Conservation (phyloP, 2,888 invertebrate genomes). For the Scelioninae gen. 1 region DNA sequence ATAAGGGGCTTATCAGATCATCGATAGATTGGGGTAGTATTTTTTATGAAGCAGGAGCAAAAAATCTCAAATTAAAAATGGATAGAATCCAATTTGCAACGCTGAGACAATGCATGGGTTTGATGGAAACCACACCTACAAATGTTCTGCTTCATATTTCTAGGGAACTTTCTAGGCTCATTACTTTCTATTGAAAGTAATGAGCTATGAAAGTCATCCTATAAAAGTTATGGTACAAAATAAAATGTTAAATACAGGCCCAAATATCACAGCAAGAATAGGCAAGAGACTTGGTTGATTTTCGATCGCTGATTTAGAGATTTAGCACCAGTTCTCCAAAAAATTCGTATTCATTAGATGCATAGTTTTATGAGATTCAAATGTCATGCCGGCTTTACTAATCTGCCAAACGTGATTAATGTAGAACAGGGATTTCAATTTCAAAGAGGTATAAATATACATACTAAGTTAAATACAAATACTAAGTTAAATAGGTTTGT, state of each 20-base stretch:
- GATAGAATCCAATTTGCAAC: not conserved
- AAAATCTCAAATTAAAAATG: not conserved
- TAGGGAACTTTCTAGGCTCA: not conserved
- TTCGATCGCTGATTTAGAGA: too few relatives aligned
- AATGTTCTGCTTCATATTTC: constrained; percentile 19
- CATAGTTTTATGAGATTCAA: too few relatives aligned
- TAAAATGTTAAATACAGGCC: too few relatives aligned
- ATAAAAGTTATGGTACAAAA: not conserved
- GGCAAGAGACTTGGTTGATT: too few relatives aligned
- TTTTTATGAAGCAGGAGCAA: not conserved
- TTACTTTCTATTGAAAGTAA: not conserved
- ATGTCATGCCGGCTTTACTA: not conserved
- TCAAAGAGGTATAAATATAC: too few relatives aligned
- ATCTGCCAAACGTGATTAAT: not conserved
- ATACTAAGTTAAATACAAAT: too few relatives aligned
- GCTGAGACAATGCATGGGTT: not conserved
- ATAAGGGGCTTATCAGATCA: constrained; percentile 10
- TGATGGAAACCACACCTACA: constrained; percentile 24
- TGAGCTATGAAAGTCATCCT: not conserved
- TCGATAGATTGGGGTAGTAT: not conserved
- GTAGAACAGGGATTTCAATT: too few relatives aligned
- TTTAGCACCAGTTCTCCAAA: too few relatives aligned
- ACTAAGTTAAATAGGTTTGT: too few relatives aligned
- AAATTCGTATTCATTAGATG: too few relatives aligned
- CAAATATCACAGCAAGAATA: too few relatives aligned